phyloP scores from a whole-genome alignment of 1,140 invertebrate species.

The Luehdorfia chinensis region DNA sequence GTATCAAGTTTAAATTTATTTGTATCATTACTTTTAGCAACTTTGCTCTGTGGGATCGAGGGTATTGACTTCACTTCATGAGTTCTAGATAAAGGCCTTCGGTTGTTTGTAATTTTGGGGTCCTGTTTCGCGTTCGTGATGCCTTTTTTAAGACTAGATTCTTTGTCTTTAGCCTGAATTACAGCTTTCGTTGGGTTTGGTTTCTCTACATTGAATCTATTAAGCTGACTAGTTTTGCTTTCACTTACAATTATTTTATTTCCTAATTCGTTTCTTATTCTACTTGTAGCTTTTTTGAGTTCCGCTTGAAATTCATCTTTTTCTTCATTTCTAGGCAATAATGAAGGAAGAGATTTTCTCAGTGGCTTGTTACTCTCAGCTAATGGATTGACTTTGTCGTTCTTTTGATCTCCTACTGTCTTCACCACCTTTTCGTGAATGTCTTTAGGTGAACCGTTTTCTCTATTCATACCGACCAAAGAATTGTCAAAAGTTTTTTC shows the following conservation, averaged over 20 bases:
- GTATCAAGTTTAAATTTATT: conserved; percentile 49
- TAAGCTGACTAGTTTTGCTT: conserved; percentile 70
- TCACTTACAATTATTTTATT: conserved; percentile 66
- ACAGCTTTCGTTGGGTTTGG: conserved; percentile 63
- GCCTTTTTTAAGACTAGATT: conserved; percentile 65
- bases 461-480: conserved; percentile 48
- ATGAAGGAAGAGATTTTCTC: conserved; percentile 76
- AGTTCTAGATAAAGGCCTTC: conserved; percentile 46
- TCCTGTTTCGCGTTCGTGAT: conserved; percentile 41
- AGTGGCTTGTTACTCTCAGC: conserved; percentile 55
- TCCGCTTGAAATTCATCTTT: conserved; percentile 84
- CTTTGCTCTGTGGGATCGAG: conserved; percentile 29
- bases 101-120: conserved; percentile 47
- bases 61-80: conserved; percentile 47
- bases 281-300: conserved; percentile 81
- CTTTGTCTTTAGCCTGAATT: conserved; percentile 61
- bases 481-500: conserved; percentile 75
- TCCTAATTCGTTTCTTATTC: conserved; percentile 76
- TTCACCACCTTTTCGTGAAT: conserved; percentile 60
- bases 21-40: conserved; percentile 33
- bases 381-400: conserved; percentile 47
- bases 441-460: conserved; percentile 49
- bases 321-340: conserved; percentile 78
- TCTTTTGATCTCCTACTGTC: conserved; percentile 57
- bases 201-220: conserved; percentile 50